Evolutionary conservation across 2,888 invertebrate genomes (phyloP).

Genomic region (Steinernema carpocapsae): DNA sequence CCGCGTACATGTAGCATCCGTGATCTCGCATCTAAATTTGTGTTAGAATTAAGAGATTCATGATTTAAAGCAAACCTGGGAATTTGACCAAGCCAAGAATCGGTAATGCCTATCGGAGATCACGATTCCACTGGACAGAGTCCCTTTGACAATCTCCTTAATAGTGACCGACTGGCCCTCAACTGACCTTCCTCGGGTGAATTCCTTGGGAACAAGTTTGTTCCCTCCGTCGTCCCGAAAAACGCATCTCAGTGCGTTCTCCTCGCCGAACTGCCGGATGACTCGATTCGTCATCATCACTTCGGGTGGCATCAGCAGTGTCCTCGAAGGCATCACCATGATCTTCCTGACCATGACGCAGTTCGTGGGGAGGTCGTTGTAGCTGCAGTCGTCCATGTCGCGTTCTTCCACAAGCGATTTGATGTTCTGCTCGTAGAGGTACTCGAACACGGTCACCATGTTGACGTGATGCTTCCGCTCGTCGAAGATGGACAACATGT

Average conservation of each 20-base stretch:
- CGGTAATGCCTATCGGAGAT: slow-evolving; percentile 52
- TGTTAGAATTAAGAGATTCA: neutral
- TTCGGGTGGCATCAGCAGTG: slow-evolving; percentile 56
- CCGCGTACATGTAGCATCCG: slow-evolving; percentile 62
- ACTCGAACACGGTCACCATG: slow-evolving; percentile 46
- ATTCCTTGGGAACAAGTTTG: slow-evolving; percentile 46
- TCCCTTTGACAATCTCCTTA: slow-evolving; percentile 46
- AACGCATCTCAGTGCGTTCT: slow-evolving; percentile 56
- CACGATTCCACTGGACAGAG: slow-evolving; percentile 47
- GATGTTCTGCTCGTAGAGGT: slow-evolving; percentile 42
- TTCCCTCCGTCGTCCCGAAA: slow-evolving; percentile 59
- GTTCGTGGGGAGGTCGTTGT: slow-evolving; percentile 41
- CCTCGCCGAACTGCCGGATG: slow-evolving; percentile 59
- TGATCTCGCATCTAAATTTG: slow-evolving; percentile 60
- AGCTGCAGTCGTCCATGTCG: neutral
- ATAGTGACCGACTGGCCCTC: slow-evolving; percentile 12
- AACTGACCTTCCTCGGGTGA: slow-evolving; percentile 34
- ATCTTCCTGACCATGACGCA: slow-evolving; percentile 50
- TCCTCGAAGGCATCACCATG: slow-evolving; percentile 53
- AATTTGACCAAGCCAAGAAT: slow-evolving; percentile 67
- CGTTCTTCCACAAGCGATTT: slow-evolving; percentile 36
- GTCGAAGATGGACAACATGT: slow-evolving; percentile 54
- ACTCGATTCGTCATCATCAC: slow-evolving; percentile 67
- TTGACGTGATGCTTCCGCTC: slow-evolving; percentile 48
- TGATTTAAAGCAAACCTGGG: slow-evolving; percentile 49